These are phyloP conservation scores for Gadus chalcogrammus DNA, from an alignment of 2,113 vertebrate species.

Conservation along the genomic window DNA sequence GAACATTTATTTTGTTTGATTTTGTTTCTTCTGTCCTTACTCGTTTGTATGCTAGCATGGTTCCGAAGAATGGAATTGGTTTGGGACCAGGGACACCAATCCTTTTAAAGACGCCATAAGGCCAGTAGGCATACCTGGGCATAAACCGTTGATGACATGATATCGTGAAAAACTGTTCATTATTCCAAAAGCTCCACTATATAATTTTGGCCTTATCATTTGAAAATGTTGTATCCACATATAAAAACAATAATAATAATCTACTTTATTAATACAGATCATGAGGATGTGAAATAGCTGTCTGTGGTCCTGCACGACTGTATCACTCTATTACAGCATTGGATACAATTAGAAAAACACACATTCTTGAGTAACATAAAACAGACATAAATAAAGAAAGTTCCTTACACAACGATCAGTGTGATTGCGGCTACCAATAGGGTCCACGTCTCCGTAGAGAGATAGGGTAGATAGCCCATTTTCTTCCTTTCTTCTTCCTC, in stretches of 20 bases:
- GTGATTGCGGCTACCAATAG: conserved; percentile 51
- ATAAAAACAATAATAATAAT: no score
- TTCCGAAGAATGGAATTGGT: conserved; percentile 54
- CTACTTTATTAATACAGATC: no score
- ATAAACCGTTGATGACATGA: not conserved
- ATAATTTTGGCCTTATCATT: not conserved
- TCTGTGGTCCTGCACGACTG: no score
- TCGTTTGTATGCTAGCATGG: conserved; percentile 50
- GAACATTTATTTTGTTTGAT: not conserved
- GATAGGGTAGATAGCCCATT: conserved; percentile 34
- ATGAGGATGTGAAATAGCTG: no score
- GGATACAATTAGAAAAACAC: not conserved
- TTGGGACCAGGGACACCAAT: conserved; percentile 72
- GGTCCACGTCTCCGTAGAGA: conserved; percentile 63
- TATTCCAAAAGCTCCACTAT: no score
- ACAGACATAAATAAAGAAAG: no score
- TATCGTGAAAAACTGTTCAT: no score
- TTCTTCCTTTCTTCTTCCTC: not conserved
- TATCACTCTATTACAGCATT: no score
- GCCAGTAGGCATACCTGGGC: conserved; percentile 52
- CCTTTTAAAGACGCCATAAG: conserved; percentile 70
- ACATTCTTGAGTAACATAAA: no score
- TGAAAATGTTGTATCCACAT: not conserved
- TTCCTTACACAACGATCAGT: conserved; percentile 57
- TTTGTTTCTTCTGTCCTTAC: conserved; percentile 19